Evolutionary conservation across 2,113 vertebrate species (phyloP).

Genomic region (Patagioenas fasciata): DNA sequence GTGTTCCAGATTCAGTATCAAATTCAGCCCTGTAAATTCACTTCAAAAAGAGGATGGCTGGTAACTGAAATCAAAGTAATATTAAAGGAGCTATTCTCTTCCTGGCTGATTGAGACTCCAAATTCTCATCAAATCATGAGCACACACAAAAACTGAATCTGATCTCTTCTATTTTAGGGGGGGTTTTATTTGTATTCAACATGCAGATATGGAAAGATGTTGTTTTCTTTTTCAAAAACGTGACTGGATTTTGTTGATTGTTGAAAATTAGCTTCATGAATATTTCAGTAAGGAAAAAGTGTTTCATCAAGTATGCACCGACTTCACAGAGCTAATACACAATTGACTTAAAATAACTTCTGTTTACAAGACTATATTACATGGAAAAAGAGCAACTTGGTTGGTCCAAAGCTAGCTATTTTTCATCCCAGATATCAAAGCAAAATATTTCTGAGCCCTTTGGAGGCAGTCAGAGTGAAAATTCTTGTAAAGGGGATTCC

Average conservation of each 20-base stretch:
- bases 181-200: slow-evolving; percentile 54
- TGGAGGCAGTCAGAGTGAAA: neutral
- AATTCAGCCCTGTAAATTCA: neutral
- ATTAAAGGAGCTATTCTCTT: slow-evolving; percentile 8
- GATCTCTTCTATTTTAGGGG: slow-evolving; percentile 46
- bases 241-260: slow-evolving; percentile 65
- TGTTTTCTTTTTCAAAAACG: slow-evolving; percentile 64
- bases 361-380: slow-evolving; percentile 52
- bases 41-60: neutral
- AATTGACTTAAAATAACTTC: slow-evolving; percentile 65
- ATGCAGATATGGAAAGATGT: slow-evolving; percentile 55
- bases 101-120: slow-evolving; percentile 7
- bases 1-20: neutral
- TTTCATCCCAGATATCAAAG: neutral
- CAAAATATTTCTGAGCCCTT: neutral
- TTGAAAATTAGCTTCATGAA: slow-evolving; percentile 71
- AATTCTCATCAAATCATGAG: slow-evolving; percentile 42
- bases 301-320: slow-evolving; percentile 65
- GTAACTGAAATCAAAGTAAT: slow-evolving; percentile 15
- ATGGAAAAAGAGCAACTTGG: neutral
- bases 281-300: slow-evolving; percentile 64
- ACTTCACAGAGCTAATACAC: slow-evolving; percentile 54
- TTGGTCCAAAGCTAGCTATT: neutral
- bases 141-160: slow-evolving; percentile 35
- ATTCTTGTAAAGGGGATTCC: neutral